phyloP scores from a whole-genome alignment of 2,113 vertebrate species.

The Eudorcas thomsonii region DNA sequence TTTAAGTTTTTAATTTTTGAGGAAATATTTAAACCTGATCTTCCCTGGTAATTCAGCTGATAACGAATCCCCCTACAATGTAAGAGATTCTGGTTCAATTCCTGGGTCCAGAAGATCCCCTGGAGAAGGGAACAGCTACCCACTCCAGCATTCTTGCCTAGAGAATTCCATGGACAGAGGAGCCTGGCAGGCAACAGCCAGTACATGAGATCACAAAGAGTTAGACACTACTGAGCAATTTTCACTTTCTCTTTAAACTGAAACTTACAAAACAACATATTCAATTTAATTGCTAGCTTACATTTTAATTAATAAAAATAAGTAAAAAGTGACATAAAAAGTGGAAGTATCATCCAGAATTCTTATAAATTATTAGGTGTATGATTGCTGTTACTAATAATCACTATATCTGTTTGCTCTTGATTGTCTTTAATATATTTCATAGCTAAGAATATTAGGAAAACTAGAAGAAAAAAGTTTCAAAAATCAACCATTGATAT shows the following conservation, averaged over 20 bases:
- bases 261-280: not conserved
- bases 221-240: not conserved
- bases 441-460: not conserved
- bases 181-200: not conserved
- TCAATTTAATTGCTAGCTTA: not conserved
- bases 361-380: not conserved
- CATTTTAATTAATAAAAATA: not conserved
- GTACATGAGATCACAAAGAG: not conserved
- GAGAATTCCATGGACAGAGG: not conserved
- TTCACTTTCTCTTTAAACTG: not conserved
- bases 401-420: not conserved
- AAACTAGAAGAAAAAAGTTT: not conserved
- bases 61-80: accelerated
- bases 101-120: not conserved
- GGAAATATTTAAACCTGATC: not conserved
- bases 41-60: not conserved
- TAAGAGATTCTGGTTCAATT: not conserved
- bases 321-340: not conserved
- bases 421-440: not conserved
- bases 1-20: not conserved
- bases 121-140: not conserved
- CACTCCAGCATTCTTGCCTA: not conserved
- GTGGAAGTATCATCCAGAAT: not conserved
- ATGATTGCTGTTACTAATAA: not conserved
- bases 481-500: not conserved